Evolutionary conservation across 1,140 invertebrate species (phyloP).

Genomic region (Drosophila arizonae): DNA sequence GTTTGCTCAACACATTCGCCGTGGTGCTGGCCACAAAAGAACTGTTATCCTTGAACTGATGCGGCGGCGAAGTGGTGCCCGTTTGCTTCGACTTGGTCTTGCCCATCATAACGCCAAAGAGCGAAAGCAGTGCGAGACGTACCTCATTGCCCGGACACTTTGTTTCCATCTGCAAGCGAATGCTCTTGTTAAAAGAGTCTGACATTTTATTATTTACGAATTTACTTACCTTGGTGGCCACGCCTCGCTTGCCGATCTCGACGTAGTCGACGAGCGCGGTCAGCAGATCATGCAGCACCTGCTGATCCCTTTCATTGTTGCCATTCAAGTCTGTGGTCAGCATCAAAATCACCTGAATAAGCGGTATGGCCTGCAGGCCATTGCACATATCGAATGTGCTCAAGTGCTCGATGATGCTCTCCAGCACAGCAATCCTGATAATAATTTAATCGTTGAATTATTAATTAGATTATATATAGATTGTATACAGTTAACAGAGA

Average conservation of each 20-base stretch:
- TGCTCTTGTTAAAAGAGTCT: neutral
- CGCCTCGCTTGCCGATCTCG: slow-evolving; percentile 86
- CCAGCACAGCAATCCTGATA: slow-evolving; percentile 70
- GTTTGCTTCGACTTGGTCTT: slow-evolving; percentile 80
- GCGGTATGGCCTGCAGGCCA: slow-evolving; percentile 94
- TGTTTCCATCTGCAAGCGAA: slow-evolving; percentile 67
- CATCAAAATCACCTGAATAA: slow-evolving; percentile 95
- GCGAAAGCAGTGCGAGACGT: slow-evolving; percentile 93
- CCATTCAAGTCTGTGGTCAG: slow-evolving; percentile 94
- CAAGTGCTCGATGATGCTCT: slow-evolving; percentile 78
- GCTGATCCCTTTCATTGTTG: slow-evolving; percentile 90
- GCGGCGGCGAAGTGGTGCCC: slow-evolving; percentile 83
- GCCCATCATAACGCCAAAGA: slow-evolving; percentile 84
- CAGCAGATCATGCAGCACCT: slow-evolving; percentile 90
- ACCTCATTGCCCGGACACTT: slow-evolving; percentile 89
- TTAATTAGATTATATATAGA: too few species aligned
- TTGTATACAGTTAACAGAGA: too few species aligned
- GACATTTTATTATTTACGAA: too few species aligned
- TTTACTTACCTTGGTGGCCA: slow-evolving; percentile 60
- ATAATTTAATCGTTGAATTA: too few species aligned
- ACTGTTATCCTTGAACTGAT: slow-evolving; percentile 85
- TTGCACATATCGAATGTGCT: slow-evolving; percentile 81
- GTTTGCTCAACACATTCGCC: slow-evolving; percentile 90
- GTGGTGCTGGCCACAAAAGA: slow-evolving; percentile 89
- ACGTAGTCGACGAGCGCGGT: slow-evolving; percentile 90